Evolutionary conservation across 2,113 vertebrate species (phyloP), one percentile per base, ranked within the genome.

Genomic region (Hyperopisus bebe): DNA sequence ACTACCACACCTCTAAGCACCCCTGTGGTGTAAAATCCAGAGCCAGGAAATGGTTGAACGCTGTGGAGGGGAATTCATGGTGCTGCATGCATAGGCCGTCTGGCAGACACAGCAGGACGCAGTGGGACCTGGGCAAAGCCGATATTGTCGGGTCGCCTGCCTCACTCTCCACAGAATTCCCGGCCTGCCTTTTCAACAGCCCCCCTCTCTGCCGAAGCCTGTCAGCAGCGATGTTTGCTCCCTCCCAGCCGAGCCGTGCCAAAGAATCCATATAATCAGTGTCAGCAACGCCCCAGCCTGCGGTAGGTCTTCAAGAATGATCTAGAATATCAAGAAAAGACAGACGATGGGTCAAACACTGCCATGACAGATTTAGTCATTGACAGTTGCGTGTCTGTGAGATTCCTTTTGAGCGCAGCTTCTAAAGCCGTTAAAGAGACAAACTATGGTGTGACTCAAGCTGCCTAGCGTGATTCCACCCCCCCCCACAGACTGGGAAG

Each of bases 391-490:
- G 13, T 58, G 44, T 66, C 42, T 44, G 9, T 62, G 21, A 42
- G 55, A 53, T 48, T 87, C 31, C n/a, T 62, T 62, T 66, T 44
- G 15, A 44, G 48, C 15, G 13, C 84, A 11, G 13, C n/a, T 86
- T 86, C 44, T 86, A 11, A 58, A 42, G 42, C 19, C 27, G n/a
- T 39, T 44, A n/a, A 39, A 62, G 35, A 46, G 55, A 88, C 51
- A 62, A 44, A 62, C 48, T 27, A n/a, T 39, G 87, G 91, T 91
- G 92, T 83, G 91, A 93, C 90, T 89, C 92, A 91, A 80, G 92
- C 92, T 92, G 92, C 77, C 86, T 95, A 92, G 95, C 93, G 93
- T 92, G 92, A 94, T 95, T 94, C 93, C 92, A 93, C 95, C 94
- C 62, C 7, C 17, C 15, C 55, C 19, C 93, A 95, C 91, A 90